Evolutionary conservation across 2,888 invertebrate genomes (phyloP).

Genomic region (Horisme vitalbata): DNA sequence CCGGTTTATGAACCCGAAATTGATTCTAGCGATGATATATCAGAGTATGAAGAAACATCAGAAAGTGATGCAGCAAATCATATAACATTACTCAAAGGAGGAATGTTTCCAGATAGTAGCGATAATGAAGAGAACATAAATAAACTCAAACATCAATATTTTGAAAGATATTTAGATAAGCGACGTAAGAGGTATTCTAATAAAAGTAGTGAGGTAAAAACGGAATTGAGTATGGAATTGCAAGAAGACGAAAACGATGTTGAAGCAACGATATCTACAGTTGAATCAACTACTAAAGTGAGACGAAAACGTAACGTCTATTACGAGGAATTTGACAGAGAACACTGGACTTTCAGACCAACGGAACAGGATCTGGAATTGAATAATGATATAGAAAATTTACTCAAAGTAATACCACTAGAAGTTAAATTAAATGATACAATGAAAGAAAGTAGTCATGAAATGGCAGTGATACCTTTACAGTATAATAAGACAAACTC

Average conservation of each 20-base stretch:
- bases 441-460: conserved; percentile 40
- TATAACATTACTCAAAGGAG: conserved; percentile 72
- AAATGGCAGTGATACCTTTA: conserved; percentile 63
- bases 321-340: conserved; percentile 53
- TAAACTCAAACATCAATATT: conserved; percentile 72
- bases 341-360: conserved; percentile 50
- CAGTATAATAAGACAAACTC: conserved; percentile 69
- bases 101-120: conserved; percentile 60
- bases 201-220: conserved; percentile 54
- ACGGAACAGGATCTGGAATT: conserved; percentile 38
- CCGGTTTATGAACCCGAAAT: conserved; percentile 74
- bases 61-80: conserved; percentile 60
- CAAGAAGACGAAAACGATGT: conserved; percentile 48
- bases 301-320: conserved; percentile 58
- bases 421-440: conserved; percentile 35
- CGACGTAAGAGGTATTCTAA: conserved; percentile 66
- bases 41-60: conserved; percentile 55
- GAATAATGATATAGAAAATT: conserved; percentile 53
- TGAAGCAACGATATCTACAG: conserved; percentile 43
- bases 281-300: conserved; percentile 39
- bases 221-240: conserved; percentile 52
- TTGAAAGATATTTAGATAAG: conserved; percentile 71
- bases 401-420: conserved; percentile 69
- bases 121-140: conserved; percentile 60
- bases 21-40: conserved; percentile 53